Evolutionary conservation across 2,797 vertebrate genomes (phyloP).

Genomic region (Taeniopygia guttata): DNA sequence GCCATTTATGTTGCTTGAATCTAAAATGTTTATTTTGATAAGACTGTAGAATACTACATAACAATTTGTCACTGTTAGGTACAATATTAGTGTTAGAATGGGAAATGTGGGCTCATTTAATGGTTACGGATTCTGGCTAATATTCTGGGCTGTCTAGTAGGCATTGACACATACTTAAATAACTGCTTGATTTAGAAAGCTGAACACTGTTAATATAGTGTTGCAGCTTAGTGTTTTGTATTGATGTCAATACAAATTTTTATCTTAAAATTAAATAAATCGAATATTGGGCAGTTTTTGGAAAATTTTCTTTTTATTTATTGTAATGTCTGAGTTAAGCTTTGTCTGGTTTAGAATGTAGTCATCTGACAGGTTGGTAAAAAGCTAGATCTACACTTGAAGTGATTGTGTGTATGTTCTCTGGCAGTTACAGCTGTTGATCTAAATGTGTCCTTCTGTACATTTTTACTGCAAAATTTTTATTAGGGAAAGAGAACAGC

Average conservation of each 20-base stretch:
- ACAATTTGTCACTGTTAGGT: background rate
- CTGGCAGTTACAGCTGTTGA: background rate
- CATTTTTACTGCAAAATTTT: slow-evolving; percentile 48
- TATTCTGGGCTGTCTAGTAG: background rate
- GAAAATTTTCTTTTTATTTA: background rate
- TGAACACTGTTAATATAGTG: background rate
- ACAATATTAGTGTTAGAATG: background rate
- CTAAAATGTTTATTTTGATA: background rate
- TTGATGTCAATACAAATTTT: background rate
- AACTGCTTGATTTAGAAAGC: background rate
- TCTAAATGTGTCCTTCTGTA: slow-evolving; percentile 32
- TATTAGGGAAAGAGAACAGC: slow-evolving; percentile 89
- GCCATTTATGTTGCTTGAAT: background rate
- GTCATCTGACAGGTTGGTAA: background rate
- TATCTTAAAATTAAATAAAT: background rate
- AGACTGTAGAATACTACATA: background rate
- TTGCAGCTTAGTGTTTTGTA: background rate
- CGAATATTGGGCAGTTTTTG: background rate
- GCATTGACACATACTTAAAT: background rate
- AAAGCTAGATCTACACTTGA: background rate
- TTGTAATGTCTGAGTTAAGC: background rate
- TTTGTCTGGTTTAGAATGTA: background rate
- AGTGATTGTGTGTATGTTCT: background rate
- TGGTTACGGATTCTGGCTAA: background rate
- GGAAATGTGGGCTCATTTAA: background rate